A percentile compares a stretch with the other conserved stretches of the same genome.
Conservation (phyloP, 2,888 invertebrate species). For the Lasioglossum zephyrum region DNA sequence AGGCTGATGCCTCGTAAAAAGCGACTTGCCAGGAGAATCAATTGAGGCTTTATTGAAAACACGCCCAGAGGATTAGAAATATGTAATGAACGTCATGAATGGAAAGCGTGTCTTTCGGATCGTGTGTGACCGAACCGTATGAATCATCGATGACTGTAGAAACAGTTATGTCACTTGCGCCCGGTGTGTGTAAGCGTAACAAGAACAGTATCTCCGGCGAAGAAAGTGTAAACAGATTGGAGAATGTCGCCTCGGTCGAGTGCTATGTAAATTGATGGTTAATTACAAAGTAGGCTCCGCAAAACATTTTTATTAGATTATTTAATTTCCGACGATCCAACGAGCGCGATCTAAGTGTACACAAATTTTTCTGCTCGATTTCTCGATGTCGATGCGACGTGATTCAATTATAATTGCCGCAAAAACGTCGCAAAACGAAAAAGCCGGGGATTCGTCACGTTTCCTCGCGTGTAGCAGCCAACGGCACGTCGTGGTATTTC, state of each 20-base stretch:
- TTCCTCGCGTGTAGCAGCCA: background rate
- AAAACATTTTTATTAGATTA: background rate
- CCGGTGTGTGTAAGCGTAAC: slow-evolving; percentile 18
- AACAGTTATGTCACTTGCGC: slow-evolving; percentile 30
- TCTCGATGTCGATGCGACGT: background rate
- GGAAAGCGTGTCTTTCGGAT: slow-evolving; percentile 21
- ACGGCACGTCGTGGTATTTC: background rate
- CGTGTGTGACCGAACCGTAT: slow-evolving; percentile 23
- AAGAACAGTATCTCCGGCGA: slow-evolving; percentile 16
- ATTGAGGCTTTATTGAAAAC: slow-evolving; percentile 6
- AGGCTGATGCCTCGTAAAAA: background rate
- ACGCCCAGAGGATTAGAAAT: slow-evolving; percentile 7
- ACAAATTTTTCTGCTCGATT: background rate
- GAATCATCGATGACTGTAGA: slow-evolving; percentile 53
- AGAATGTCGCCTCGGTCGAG: background rate
- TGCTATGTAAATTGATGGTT: background rate
- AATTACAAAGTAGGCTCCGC: background rate
- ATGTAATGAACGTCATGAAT: slow-evolving; percentile 28
- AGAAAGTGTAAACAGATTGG: background rate
- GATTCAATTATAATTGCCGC: background rate
- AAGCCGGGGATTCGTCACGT: background rate
- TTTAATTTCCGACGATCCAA: background rate
- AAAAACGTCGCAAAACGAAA: background rate
- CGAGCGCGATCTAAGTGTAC: no score
- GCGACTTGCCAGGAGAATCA: slow-evolving; percentile 21